Evolutionary conservation across 1,140 invertebrate genomes (phyloP).

Genomic region (Hycleus phaleratus): DNA sequence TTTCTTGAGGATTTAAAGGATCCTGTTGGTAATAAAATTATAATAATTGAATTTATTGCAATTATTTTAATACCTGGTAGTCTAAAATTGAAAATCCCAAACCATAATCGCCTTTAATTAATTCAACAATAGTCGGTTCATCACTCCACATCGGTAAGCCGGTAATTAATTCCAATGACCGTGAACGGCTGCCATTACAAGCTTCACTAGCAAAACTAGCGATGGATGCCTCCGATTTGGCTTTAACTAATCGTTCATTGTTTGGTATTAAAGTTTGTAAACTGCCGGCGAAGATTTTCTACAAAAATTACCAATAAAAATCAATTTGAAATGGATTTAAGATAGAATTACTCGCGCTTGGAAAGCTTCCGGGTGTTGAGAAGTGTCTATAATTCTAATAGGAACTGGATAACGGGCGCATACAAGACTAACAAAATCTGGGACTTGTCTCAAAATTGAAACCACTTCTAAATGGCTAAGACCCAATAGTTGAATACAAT

Average conservation of each 20-base stretch:
- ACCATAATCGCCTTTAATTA: constrained; percentile 75
- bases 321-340: not conserved
- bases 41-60: not conserved
- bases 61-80: constrained; percentile 63
- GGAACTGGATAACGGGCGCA: constrained; percentile 57
- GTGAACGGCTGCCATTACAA: constrained; percentile 53
- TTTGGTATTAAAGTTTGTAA: constrained; percentile 56
- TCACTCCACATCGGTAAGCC: constrained; percentile 84
- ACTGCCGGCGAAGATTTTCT: constrained; percentile 61
- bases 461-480: constrained; percentile 89
- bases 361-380: constrained; percentile 57
- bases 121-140: constrained; percentile 70
- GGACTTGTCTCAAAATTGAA: constrained; percentile 78
- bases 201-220: constrained; percentile 51
- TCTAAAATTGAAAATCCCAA: constrained; percentile 87
- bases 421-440: constrained; percentile 77
- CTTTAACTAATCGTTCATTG: constrained; percentile 66
- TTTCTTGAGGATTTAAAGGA: constrained; percentile 69
- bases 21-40: constrained; percentile 46
- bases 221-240: constrained; percentile 75
- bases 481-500: constrained; percentile 78
- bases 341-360: constrained; percentile 53
- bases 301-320: constrained; percentile 19
- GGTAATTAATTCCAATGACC: constrained; percentile 76
- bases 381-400: constrained; percentile 51